Percentiles rank a stretch among this genome's conserved stretches.
Conservation (phyloP, 2,888 invertebrate genomes). For the Aspidapion aeneum region DNA sequence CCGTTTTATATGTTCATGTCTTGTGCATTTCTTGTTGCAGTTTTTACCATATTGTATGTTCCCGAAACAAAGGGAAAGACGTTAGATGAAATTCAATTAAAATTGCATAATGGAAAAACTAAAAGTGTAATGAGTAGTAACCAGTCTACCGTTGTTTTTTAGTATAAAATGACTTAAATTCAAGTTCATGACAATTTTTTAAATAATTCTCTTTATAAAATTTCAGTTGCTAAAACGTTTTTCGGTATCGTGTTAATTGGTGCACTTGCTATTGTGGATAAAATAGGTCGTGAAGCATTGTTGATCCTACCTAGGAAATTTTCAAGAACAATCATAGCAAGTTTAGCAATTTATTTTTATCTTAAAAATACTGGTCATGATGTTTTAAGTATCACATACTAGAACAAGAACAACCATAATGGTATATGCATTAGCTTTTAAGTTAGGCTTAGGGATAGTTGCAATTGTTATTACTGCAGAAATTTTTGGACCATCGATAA, state of each 20-base stretch:
- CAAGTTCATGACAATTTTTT: too few relatives aligned
- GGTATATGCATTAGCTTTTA: constrained; percentile 39
- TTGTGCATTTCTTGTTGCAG: constrained; percentile 26
- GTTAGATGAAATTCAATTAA: constrained; percentile 11
- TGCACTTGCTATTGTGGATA: constrained; percentile 40
- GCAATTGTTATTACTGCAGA: constrained; percentile 43
- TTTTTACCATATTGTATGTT: constrained; percentile 26
- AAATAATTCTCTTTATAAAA: too few relatives aligned
- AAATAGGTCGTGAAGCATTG: constrained; percentile 40
- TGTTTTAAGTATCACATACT: constrained; percentile 36
- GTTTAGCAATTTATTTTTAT: constrained; percentile 41
- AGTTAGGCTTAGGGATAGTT: constrained; percentile 41
- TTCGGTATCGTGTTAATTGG: constrained; percentile 40
- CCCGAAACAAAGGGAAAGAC: constrained; percentile 21
- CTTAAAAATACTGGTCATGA: constrained; percentile 35
- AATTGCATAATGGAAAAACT: neutral
- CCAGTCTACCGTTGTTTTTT: too few relatives aligned
- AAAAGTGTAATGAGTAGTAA: too few relatives aligned
- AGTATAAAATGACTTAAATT: too few relatives aligned
- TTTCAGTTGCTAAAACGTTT: constrained; percentile 43
- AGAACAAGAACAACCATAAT: constrained; percentile 42
- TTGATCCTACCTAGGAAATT: constrained; percentile 38
- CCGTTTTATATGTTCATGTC: constrained; percentile 32
- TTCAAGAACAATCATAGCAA: constrained; percentile 38
- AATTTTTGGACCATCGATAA: constrained; percentile 40